phyloP scores from a whole-genome alignment of 2,797 vertebrate species.

The Centroberyx gerrardi region DNA sequence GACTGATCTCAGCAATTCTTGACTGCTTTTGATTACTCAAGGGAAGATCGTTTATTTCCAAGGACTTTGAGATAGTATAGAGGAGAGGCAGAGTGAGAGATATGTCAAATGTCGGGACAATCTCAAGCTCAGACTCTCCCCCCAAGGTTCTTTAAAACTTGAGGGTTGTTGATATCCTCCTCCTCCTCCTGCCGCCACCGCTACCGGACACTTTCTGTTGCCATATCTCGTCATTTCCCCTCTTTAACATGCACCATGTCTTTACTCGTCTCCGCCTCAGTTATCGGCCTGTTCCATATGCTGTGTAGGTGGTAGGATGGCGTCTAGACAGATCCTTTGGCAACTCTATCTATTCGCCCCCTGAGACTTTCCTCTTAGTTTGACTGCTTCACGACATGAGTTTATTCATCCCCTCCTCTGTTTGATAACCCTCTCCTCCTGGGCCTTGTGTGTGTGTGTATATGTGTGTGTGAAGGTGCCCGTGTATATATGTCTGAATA shows the following conservation, averaged over 20 bases:
- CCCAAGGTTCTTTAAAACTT: constrained; percentile 12
- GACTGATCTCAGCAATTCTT: constrained; percentile 2
- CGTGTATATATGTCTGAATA: constrained; percentile 11
- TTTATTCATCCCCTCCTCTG: constrained; percentile 50
- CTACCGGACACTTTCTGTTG: not conserved
- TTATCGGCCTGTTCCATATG: constrained; percentile 70
- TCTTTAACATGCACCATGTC: constrained; percentile 52
- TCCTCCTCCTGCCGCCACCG: not conserved
- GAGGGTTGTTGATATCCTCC: constrained; percentile 18
- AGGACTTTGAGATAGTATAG: constrained; percentile 22
- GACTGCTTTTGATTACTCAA: not conserved
- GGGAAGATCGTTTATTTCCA: constrained; percentile 20
- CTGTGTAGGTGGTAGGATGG: constrained; percentile 60
- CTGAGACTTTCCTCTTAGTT: constrained; percentile 54
- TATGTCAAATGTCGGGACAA: constrained; percentile 41
- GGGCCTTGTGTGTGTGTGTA: not conserved
- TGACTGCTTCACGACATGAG: constrained; percentile 48
- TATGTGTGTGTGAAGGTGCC: constrained; percentile 18
- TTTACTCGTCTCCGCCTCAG: constrained; percentile 44
- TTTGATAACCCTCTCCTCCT: constrained; percentile 46
- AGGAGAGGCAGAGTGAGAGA: constrained; percentile 24
- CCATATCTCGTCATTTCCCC: constrained; percentile 53
- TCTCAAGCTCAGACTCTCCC: constrained; percentile 15
- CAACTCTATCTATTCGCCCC: constrained; percentile 46
- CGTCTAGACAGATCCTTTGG: constrained; percentile 59